These are phyloP conservation scores for Anodontia alba DNA, from an alignment of 2,888 invertebrate genomes.

Conservation along the genomic window DNA sequence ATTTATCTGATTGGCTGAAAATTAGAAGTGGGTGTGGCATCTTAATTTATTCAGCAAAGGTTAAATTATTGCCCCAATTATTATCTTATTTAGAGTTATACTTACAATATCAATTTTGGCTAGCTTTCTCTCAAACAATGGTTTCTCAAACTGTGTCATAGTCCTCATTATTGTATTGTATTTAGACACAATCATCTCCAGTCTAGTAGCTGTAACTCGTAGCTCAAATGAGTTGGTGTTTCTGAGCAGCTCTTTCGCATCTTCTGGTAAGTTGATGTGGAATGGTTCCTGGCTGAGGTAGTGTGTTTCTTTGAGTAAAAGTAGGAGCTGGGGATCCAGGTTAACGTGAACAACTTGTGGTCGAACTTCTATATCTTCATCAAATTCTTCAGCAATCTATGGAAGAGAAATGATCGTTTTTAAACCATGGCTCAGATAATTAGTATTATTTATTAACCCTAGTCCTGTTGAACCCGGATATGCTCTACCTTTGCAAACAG, in stretches of 20 bases:
- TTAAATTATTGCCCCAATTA: too few relatives aligned
- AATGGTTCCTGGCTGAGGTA: constrained; percentile 83
- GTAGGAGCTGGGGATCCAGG: constrained; percentile 83
- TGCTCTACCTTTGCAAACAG: too few relatives aligned
- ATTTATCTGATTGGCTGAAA: too few relatives aligned
- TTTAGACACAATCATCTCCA: constrained; percentile 84
- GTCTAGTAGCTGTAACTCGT: constrained; percentile 80
- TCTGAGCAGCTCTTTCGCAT: constrained; percentile 81
- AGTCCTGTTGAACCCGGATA: too few relatives aligned
- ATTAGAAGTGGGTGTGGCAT: too few relatives aligned
- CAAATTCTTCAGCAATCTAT: constrained; percentile 83
- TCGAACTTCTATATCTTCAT: constrained; percentile 81
- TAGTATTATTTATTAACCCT: too few relatives aligned
- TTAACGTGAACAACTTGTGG: constrained; percentile 83
- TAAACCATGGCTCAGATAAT: background rate
- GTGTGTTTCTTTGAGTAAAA: constrained; percentile 82
- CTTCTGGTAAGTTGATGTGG: constrained; percentile 74
- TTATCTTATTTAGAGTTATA: too few relatives aligned
- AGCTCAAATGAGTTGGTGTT: constrained; percentile 80
- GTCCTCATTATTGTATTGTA: constrained; percentile 84
- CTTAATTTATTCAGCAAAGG: too few relatives aligned
- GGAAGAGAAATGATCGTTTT: too few relatives aligned
- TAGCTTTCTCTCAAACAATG: constrained; percentile 83
- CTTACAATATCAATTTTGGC: constrained; percentile 83
- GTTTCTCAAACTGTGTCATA: constrained; percentile 83